phyloP scores from a whole-genome alignment of 2,888 invertebrate species.

The Rhagonycha fulva region DNA sequence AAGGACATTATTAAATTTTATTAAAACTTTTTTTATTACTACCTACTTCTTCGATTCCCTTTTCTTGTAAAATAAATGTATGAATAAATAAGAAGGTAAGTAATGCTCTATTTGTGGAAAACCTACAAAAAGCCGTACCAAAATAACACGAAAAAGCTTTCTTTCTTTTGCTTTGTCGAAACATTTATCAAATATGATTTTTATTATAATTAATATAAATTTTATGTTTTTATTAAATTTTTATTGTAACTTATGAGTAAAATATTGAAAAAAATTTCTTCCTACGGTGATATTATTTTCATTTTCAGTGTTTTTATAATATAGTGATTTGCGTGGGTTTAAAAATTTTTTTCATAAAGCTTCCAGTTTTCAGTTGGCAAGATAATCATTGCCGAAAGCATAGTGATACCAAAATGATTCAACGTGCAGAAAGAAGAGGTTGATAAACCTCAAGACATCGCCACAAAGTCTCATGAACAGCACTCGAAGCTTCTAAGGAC shows the following conservation, averaged over 20 bases:
- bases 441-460: no score
- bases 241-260: neutral
- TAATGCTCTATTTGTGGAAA: neutral
- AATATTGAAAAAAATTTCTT: neutral
- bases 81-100: constrained; percentile 9
- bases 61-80: constrained; percentile 9
- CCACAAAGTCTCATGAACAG: no score
- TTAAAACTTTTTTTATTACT: constrained; percentile 9
- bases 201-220: neutral
- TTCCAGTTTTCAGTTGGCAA: no score
- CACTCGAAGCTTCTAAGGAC: no score
- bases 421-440: no score
- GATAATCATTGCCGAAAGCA: no score
- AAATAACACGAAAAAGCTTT: constrained; percentile 33
- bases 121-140: constrained; percentile 17
- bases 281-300: neutral
- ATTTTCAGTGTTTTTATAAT: neutral
- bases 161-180: constrained; percentile 25
- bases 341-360: no score
- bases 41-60: neutral
- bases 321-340: no score
- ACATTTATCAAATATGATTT: constrained; percentile 28
- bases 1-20: constrained; percentile 24
- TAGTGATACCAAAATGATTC: no score
- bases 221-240: neutral